Evolutionary conservation across 1,140 invertebrate species (phyloP), one percentile per base, ranked within the genome.

Genomic region (Calosoma granatense): DNA sequence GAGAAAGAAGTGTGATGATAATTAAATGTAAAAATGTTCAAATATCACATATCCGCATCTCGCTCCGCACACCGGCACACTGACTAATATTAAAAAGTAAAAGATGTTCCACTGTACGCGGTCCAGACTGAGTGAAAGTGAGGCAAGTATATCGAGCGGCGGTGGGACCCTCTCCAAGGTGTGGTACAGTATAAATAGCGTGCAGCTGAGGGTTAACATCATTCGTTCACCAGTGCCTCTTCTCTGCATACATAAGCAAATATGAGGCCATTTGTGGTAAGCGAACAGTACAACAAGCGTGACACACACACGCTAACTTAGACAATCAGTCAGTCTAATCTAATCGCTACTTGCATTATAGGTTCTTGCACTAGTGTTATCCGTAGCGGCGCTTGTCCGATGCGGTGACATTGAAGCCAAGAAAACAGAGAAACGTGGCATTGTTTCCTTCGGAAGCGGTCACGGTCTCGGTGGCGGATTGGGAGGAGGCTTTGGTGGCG

Each of bases 351-450:
- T 30, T 30, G 14, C 14, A 14, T 30, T 64, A 51, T 56, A 69
- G 68, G 57, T 70, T 52, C 59, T 59, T 47, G 56, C 62, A 20
- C 36, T 66, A 47, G 19, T 67, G 19, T 58, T 70, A 47, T 66
- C 67, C 58, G 61, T 69, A 52, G 61, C 61, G 53, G 66, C 62
- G 36, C 61, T 61, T 52, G 62, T 63, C 53, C 61, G 59, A 41
- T 56, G 56, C 36, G 63, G 63, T 55, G 26, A 30, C 26, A 30
- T 30, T 30, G 61, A 61, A 43, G 60, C 56, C 11, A 63, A 61
- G 52, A 66, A 60, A 30, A 60, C 61, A 22, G 65, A 64, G 47
- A 69, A 67, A 56, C 60, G 68, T 53, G 66, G 66, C 21, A 65
- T 68, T 53, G 14, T 30, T 14, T 30, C 26, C 26, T 14, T 30